Evolutionary conservation across 2,888 invertebrate species (phyloP), one percentile per base, ranked within the genome.

Genomic region (Drosophila fulvimacula): DNA sequence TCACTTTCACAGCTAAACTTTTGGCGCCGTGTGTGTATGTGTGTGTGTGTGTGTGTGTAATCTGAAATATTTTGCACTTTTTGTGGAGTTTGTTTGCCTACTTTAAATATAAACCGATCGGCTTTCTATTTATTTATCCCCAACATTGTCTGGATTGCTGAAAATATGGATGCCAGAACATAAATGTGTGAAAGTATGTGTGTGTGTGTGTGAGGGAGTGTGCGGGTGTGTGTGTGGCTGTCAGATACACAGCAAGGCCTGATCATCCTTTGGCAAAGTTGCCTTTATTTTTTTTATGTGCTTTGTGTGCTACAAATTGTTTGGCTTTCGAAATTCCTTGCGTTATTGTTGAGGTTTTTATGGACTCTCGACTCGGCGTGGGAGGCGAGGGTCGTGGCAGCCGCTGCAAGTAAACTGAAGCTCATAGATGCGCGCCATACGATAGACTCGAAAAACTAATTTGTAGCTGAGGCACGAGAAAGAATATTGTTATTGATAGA

Each of bases 401-500:
- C 1, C n/a, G 55, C 15, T 60, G 62, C 74, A 73, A 66, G 64
- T 39, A 53, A 66, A 66, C 60, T 59, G 46, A 60, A 55, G 42
- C 62, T 66, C 65, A 57, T 65, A 69, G 66, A 72, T 69, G 67
- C 36, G 59, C 52, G 60, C 53, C 19, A 41, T 21, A 63, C 79
- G 82, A 81, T 81, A 82, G 75, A 82, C 71, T 75, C 69, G 42
- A 62, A 77, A 83, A 87, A 83, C 88, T 83, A 83, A 83, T 83
- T 83, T 83, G 85, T 82, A 69, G 72, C 82, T 64, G 52, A 69
- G 61, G 75, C 68, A 76, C 66, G 69, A 44, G 69, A 44, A 63
- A 80, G 60, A 84, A 87, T 84, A 84, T 85, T 85, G 82, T 87
- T 87, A 83, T 87, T 84, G 85, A 82, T 82, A 82, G 83, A 68